Evolutionary conservation across 2,888 invertebrate genomes (phyloP).

Genomic region (Clanis bilineata): DNA sequence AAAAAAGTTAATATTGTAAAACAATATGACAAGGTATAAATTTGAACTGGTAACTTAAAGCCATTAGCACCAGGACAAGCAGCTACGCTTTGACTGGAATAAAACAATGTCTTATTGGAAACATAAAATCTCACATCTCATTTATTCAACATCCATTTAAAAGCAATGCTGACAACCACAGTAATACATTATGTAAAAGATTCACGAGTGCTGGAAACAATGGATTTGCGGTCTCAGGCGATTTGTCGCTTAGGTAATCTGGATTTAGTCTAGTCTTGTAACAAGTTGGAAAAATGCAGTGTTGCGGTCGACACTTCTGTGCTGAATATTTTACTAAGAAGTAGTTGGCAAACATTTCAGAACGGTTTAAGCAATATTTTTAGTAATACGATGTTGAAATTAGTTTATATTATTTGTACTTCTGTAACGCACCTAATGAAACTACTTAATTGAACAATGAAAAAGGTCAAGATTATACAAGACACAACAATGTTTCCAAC

Average conservation of each 20-base stretch:
- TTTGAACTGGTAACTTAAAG: too few relatives aligned
- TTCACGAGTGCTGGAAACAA: slow-evolving; percentile 13
- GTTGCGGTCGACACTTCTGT: not conserved
- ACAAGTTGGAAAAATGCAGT: slow-evolving; percentile 23
- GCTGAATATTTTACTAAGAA: not conserved
- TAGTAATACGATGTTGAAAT: not conserved
- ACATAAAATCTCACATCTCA: not conserved
- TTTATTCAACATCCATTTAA: not conserved
- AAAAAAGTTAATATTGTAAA: too few relatives aligned
- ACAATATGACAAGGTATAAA: too few relatives aligned
- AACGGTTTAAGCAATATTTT: not conserved
- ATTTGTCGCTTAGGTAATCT: slow-evolving; percentile 28
- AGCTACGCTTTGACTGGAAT: too few relatives aligned
- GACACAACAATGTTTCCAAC: not conserved
- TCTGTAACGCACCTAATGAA: too few relatives aligned
- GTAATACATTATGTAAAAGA: slow-evolving; percentile 10
- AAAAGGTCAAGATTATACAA: too few relatives aligned
- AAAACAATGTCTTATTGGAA: too few relatives aligned
- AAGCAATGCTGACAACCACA: slow-evolving; percentile 8
- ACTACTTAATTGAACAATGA: too few relatives aligned
- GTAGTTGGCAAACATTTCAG: not conserved
- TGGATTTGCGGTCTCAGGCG: slow-evolving; percentile 20
- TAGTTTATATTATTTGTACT: not conserved
- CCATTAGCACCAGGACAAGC: too few relatives aligned
- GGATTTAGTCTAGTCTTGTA: slow-evolving; percentile 20